Percentiles rank a stretch among this genome's conserved stretches.
Conservation (phyloP, 2,888 invertebrate species). For the Atrina japonica region DNA sequence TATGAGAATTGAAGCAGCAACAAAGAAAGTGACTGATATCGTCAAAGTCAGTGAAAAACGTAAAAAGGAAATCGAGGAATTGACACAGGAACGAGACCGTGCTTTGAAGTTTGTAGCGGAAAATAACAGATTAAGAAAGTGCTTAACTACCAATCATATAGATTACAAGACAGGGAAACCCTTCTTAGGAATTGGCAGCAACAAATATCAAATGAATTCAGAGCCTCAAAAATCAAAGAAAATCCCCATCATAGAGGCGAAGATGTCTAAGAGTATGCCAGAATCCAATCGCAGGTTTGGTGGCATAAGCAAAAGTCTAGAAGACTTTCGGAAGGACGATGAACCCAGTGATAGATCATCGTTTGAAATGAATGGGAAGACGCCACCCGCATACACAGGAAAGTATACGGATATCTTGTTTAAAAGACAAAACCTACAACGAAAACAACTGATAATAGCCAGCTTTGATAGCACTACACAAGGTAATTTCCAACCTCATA, state of each 20-base stretch:
- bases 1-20: constrained; percentile 26
- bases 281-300: neutral
- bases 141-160: constrained; percentile 22
- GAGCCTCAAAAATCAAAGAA: neutral
- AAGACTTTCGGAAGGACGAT: constrained; percentile 16
- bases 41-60: constrained; percentile 23
- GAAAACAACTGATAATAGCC: neutral
- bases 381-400: constrained; percentile 26
- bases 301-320: constrained; percentile 22
- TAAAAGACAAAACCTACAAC: constrained; percentile 1
- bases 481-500: too few relatives aligned
- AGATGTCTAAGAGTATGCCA: constrained; percentile 11
- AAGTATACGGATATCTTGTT: constrained; percentile 31
- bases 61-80: constrained; percentile 29
- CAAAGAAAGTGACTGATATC: constrained; percentile 29
- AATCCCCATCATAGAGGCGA: constrained; percentile 7
- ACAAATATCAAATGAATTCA: neutral
- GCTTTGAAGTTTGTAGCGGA: constrained; percentile 21
- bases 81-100: constrained; percentile 22
- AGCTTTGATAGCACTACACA: too few relatives aligned
- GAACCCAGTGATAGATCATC: constrained; percentile 8
- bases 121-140: constrained; percentile 27
- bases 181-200: neutral
- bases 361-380: constrained; percentile 4
- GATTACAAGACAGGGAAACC: constrained; percentile 31